These are phyloP conservation scores for Sceloporus undulatus DNA, from an alignment of 2,113 vertebrate species.

Conservation along the genomic window DNA sequence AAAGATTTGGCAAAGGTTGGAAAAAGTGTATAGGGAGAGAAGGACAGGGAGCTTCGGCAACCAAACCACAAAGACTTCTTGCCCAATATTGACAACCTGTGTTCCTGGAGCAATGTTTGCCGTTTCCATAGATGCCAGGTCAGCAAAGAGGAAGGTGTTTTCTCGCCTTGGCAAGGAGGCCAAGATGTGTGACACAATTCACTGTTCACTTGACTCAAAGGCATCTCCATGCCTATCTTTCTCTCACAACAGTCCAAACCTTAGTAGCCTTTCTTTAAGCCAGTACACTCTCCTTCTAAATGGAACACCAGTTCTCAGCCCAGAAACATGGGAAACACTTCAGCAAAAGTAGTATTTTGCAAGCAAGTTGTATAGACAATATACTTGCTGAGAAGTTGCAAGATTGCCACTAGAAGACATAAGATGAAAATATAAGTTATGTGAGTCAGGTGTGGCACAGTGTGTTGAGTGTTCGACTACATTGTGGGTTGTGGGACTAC, in stretches of 20 bases:
- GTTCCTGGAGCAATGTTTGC: neutral
- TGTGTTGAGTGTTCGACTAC: too few relatives aligned
- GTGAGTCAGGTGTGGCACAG: too few relatives aligned
- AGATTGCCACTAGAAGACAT: too few relatives aligned
- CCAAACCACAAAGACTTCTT: neutral
- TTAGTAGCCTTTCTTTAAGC: too few relatives aligned
- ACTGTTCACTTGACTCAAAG: accelerated
- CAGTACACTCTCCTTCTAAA: too few relatives aligned
- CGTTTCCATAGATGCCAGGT: constrained; percentile 51
- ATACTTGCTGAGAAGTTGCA: too few relatives aligned
- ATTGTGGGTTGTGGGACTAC: too few relatives aligned
- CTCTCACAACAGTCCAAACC: neutral
- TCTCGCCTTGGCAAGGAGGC: neutral
- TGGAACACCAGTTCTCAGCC: too few relatives aligned
- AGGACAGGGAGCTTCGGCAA: accelerated
- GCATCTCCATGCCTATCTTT: neutral
- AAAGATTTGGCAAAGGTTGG: neutral
- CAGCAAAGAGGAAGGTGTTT: constrained; percentile 21
- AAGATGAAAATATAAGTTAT: too few relatives aligned
- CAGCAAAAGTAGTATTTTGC: too few relatives aligned
- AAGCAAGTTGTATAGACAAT: too few relatives aligned
- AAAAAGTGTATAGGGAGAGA: neutral
- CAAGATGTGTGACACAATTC: neutral
- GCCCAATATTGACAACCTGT: neutral
- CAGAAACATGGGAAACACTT: too few relatives aligned